Percentiles rank a stretch among this genome's conserved stretches.
These are phyloP conservation scores for Centrocercus urophasianus DNA, from an alignment of 2,113 vertebrate species.

Conservation along the genomic window DNA sequence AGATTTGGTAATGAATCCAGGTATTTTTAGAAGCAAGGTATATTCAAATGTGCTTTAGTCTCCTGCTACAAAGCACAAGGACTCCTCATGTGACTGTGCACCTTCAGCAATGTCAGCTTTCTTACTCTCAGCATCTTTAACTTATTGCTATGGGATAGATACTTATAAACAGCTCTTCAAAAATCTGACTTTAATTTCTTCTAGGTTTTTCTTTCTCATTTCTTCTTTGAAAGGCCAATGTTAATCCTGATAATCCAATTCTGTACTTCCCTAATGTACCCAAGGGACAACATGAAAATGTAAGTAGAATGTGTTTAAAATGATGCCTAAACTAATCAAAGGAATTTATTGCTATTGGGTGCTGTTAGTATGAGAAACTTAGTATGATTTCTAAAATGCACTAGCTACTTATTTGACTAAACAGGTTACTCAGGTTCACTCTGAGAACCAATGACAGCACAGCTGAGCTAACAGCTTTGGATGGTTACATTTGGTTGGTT, in stretches of 20 bases:
- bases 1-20: neutral
- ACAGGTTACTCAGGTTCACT: neutral
- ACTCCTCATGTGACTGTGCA: neutral
- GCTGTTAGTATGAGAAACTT: neutral
- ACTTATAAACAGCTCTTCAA: neutral
- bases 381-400: neutral
- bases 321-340: neutral
- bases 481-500: neutral
- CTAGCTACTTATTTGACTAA: neutral
- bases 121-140: neutral
- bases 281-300: neutral
- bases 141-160: neutral
- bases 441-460: neutral
- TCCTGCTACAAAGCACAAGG: neutral
- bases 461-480: neutral
- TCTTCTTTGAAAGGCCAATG: neutral
- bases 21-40: constrained; percentile 36
- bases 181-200: neutral
- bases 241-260: neutral
- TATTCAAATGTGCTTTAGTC: neutral
- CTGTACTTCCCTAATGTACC: neutral
- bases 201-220: neutral
- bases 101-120: constrained; percentile 15
- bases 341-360: neutral
- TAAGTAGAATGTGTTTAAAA: neutral